Evolutionary conservation across 2,797 vertebrate genomes (phyloP), one percentile per base, ranked within the genome.

Genomic region (Falco columbarius): DNA sequence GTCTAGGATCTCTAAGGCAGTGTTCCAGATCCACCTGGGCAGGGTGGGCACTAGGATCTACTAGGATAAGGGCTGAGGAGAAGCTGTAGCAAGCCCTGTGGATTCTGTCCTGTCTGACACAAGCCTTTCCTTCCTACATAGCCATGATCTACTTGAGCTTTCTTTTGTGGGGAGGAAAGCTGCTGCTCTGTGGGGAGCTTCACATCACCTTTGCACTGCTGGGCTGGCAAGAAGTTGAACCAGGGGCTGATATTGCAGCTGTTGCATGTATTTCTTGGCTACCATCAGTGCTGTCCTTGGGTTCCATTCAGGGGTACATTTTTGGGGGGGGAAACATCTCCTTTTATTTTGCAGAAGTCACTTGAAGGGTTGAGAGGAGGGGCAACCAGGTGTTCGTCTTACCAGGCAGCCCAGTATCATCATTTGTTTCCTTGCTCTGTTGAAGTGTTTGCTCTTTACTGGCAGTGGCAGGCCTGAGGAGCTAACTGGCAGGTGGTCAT

Each of bases 301-400:
- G 19, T 47, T 26, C 29, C 38, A 12, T 22, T 56, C 7, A 21
- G 16, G 3, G 29, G 29, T 34, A 27, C 23, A 38, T 23, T 26
- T 27, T 30, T 21, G 10, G 3, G 1, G 4, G 12, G 1, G 2
- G 3, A 14, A 26, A 30, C 5, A 20, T 51, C 1, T 30, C 11
- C 3, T 10, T 36, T 65, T 40, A 34, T 67, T 65, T 65, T n/a
- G 1, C 3, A 54, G 46, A 51, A 40, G 23, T 52, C 0, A 17
- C 47, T 59, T 67, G 30, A 80, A 67, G 12, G 24, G 5, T n/a
- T 54, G 21, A 32, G 51, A 54, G 72, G 7, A 1, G 4, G 6
- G 10, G 11, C 12, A 70, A 56, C 5, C 17, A 40, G 10, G 6
- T 15, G 5, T 36, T 84, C 4, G 0, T 74, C 56, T 70, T 82